Base-by-base conservation (phyloP, 1,140 invertebrate species). In the Proctacanthus coquilletti region DNA sequence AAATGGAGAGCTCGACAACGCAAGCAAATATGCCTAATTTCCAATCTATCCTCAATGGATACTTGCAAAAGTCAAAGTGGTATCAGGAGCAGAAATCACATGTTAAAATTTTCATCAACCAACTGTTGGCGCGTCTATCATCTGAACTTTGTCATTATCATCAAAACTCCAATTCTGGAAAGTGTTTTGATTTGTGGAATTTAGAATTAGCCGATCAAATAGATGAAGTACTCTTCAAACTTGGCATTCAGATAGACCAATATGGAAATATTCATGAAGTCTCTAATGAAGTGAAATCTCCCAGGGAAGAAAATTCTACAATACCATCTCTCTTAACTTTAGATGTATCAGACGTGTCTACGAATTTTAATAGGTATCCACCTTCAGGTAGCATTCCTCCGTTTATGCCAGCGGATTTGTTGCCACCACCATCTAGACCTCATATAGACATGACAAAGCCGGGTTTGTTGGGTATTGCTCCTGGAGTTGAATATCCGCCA, bases 401-500 rank as follows among this genome's bases (percentile, higher is more conserved):
- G n/a, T n/a, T n/a, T n/a, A 11, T 29, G 3, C 15, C 11, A 13
- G 27, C 27, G 4, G 3, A 11, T 13, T 3, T 9, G 27, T 14
- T 13, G 8, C 27, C n/a, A 29, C 27, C n/a, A 3, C 27, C n/a
- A 29, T 9, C 3, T 4, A 11, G n/a, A 8, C 6, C 6, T 11
- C 6, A 15, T 14, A 6, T 11, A 6, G 13, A 32, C 8, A 6
- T 13, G 11, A 3, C 32, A 3, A 34, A 34, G 32, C 32, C 32
- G 2, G 32, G 32, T 11, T 11, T 34, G n/a, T 34, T 34, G 32
- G 32, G 32, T 34, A 13, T 34, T 17, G 32, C 32, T 13, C 32
- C 32, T 34, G 32, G 32, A 5, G 3, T 5, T 15, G 11, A 10
- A 13, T 17, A 17, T 17, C 32, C 32, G 17, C 18, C n/a, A n/a